A percentile compares a stretch with the other conserved stretches of the same genome.
These are phyloP conservation scores for Cecidostiba fungosa DNA, from an alignment of 2,888 invertebrate genomes.

Conservation along the genomic window DNA sequence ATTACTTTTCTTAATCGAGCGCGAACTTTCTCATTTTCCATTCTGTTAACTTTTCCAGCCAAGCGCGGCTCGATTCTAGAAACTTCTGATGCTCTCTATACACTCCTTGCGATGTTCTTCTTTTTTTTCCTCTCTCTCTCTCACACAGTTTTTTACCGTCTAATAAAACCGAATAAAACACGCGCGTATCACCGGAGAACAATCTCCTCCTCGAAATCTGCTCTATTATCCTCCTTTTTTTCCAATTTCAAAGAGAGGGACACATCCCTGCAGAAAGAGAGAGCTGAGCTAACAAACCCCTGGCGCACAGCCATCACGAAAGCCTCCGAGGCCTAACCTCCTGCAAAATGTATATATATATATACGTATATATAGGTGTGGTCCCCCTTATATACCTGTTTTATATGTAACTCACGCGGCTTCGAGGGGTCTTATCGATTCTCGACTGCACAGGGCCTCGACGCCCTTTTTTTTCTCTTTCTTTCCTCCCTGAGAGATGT, in stretches of 20 bases:
- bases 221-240: neutral
- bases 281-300: slow-evolving; percentile 17
- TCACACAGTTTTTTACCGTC: neutral
- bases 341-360: neutral
- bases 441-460: neutral
- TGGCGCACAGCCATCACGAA: neutral
- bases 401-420: slow-evolving; percentile 29
- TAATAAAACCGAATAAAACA: neutral
- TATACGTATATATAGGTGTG: neutral
- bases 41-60: slow-evolving; percentile 49
- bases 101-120: neutral
- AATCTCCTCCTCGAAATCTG: neutral
- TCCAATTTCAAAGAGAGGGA: neutral
- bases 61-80: slow-evolving; percentile 15
- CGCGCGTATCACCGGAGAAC: neutral
- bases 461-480: neutral
- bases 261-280: neutral
- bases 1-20: slow-evolving; percentile 41
- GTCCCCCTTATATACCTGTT: slow-evolving; percentile 5
- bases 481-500: neutral
- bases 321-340: slow-evolving; percentile 17
- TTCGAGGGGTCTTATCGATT: slow-evolving; percentile 31
- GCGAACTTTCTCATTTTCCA: slow-evolving; percentile 56
- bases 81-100: neutral
- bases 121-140: neutral